Base-by-base conservation (phyloP, 1,140 invertebrate species). In the Hetaerina americana region DNA sequence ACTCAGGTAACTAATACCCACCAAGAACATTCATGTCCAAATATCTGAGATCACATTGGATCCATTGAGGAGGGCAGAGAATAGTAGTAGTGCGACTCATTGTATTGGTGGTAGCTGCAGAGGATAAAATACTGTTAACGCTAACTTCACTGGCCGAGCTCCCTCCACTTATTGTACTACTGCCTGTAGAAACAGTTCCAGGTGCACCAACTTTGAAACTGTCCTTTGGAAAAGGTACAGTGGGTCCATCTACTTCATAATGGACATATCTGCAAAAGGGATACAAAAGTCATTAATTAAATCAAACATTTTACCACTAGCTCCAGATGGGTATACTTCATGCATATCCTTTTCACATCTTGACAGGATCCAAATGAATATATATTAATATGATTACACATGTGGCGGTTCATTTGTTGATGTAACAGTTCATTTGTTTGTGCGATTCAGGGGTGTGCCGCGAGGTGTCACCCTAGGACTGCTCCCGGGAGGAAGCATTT, bases 1-100 rank as follows among this genome's bases (percentile, higher is more conserved):
- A n/a, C n/a, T n/a, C n/a, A n/a, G n/a, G n/a, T n/a, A n/a, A n/a
- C n/a, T n/a, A n/a, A n/a, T n/a, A n/a, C n/a, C n/a, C 83, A 82
- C 92, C 96, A 76, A 99, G 83, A 26, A 96, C 92, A 0, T 92
- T 93, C 94, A 98, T 97, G 78, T 99, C 96, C 31, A 99, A 86
- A 79, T 91, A 95, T 72, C 97, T 84, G 26, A 99, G 84, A 82
- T 99, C 97, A 81, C 96, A 98, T 78, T 98, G 95, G 70, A 99
- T 92, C 96, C 96, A 99, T 80, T 99, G 93, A 0, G 93, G 91
- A 0, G 93, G 92, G 76, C 93, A 92, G 0, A 96, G 80, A 0
- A 90, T 90, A 15, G 87, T 83, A 74, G 57, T 18, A 24, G 57
- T 71, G 27, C 26, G n/a, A 18, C 26, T 27, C 68, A 24, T 28